These are phyloP conservation scores for Orientallactaga sibirica DNA, from an alignment of 2,797 vertebrate species.

Conservation along the genomic window DNA sequence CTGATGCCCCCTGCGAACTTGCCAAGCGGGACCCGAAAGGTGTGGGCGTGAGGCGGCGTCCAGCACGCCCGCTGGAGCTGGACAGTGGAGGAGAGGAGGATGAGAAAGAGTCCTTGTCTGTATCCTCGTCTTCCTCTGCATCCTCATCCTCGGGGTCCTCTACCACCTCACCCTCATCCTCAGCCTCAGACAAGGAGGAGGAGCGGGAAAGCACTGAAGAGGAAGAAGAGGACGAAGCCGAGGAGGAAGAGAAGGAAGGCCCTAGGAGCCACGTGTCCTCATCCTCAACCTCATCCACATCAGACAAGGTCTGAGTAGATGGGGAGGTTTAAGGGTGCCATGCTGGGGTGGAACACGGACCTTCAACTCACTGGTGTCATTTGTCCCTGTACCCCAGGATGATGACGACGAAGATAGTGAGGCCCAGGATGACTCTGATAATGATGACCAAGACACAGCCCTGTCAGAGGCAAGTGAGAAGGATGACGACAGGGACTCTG, in stretches of 20 bases:
- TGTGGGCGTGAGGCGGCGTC: constrained; percentile 90
- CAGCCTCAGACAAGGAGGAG: constrained; percentile 88
- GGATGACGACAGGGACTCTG: constrained; percentile 92
- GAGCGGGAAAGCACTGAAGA: constrained; percentile 90
- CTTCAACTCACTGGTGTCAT: rapidly evolving
- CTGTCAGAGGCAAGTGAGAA: constrained; percentile 91
- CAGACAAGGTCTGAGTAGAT: constrained; percentile 50
- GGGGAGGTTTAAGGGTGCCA: background rate
- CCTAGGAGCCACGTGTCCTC: constrained; percentile 68
- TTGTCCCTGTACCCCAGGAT: background rate
- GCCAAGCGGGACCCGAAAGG: constrained; percentile 92
- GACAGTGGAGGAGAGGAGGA: constrained; percentile 98
- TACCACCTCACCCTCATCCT: constrained; percentile 71
- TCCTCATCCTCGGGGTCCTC: constrained; percentile 75
- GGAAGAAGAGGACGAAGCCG: constrained; percentile 68
- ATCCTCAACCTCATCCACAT: constrained; percentile 38
- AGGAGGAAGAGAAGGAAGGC: constrained; percentile 39
- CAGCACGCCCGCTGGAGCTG: constrained; percentile 93
- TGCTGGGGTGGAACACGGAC: constrained; percentile 59
- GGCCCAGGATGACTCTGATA: constrained; percentile 86
- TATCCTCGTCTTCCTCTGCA: constrained; percentile 82
- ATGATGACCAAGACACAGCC: constrained; percentile 87
- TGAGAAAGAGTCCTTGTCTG: constrained; percentile 91
- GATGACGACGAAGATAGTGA: constrained; percentile 77
- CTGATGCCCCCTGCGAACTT: constrained; percentile 90